A percentile compares a stretch with the other conserved stretches of the same genome.
phyloP scores from a whole-genome alignment of 2,797 vertebrate genomes.

The Megalops cyprinoides region DNA sequence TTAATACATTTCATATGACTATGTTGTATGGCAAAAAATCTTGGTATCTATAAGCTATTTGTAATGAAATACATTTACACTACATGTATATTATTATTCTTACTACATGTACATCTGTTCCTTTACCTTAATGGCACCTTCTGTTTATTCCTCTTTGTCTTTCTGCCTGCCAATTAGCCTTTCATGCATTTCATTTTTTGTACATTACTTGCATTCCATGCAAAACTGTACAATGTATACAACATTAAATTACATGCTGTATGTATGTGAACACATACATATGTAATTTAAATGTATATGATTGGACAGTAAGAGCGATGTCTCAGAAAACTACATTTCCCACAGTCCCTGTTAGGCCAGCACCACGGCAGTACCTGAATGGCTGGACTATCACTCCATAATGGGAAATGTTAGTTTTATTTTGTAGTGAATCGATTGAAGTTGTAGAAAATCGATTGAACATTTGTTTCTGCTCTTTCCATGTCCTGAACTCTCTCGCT shows the following conservation, averaged over 20 bases:
- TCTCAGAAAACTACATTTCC: conserved; percentile 10
- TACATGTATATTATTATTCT: no score
- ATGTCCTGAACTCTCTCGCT: conserved; percentile 19
- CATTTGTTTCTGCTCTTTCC: conserved; percentile 30
- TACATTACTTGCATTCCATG: not conserved
- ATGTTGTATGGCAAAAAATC: no score
- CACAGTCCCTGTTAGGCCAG: not conserved
- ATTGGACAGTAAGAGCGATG: not conserved
- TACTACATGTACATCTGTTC: no score
- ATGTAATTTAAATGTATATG: conserved; percentile 13
- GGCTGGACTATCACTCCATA: conserved; percentile 1
- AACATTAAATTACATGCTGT: conserved; percentile 9
- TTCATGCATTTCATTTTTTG: not conserved
- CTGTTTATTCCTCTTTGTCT: not conserved
- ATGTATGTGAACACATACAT: not conserved
- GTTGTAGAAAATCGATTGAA: conserved; percentile 18
- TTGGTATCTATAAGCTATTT: no score
- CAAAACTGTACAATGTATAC: not conserved
- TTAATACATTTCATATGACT: no score
- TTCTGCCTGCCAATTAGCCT: not conserved
- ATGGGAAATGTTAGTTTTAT: conserved; percentile 16
- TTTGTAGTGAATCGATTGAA: not conserved
- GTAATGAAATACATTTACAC: no score
- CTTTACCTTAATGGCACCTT: not conserved
- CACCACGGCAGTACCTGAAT: not conserved